These are phyloP conservation scores for Babyrousa celebensis DNA, from an alignment of 2,797 vertebrate genomes.

Conservation along the genomic window DNA sequence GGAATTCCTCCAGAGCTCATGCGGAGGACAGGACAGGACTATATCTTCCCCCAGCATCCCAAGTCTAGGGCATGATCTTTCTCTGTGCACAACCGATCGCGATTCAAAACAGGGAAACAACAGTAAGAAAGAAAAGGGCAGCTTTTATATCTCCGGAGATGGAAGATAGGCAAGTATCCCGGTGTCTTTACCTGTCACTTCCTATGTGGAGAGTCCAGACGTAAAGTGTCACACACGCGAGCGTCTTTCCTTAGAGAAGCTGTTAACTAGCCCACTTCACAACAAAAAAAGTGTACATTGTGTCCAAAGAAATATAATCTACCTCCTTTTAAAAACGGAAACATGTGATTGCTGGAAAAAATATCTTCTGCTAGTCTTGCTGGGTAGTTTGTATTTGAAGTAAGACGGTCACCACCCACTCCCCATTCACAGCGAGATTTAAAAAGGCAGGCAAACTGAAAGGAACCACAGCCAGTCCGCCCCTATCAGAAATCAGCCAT, in stretches of 20 bases:
- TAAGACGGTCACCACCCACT: conserved; percentile 82
- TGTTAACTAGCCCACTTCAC: conserved; percentile 15
- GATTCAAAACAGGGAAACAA: neutral
- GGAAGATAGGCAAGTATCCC: conserved; percentile 2
- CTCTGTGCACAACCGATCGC: neutral
- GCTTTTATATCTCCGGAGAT: conserved; percentile 74
- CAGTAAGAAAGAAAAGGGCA: neutral
- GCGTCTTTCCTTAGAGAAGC: conserved; percentile 31
- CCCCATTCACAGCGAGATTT: conserved; percentile 72
- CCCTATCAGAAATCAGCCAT: conserved; percentile 80
- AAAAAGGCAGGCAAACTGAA: conserved; percentile 83
- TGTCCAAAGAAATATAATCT: conserved; percentile 47
- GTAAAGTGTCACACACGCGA: neutral
- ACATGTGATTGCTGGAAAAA: conserved; percentile 51
- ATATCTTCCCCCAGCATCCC: neutral
- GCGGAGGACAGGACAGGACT: conserved; percentile 78
- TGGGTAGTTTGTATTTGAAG: conserved; percentile 84
- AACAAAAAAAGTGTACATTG: conserved; percentile 65
- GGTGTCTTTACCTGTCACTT: conserved; percentile 78
- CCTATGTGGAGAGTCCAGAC: conserved; percentile 51
- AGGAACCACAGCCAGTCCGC: conserved; percentile 79
- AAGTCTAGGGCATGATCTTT: neutral
- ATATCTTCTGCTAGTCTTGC: conserved; percentile 57
- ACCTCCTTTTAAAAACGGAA: conserved; percentile 81
- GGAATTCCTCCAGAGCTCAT: conserved; percentile 73